Percentiles rank a stretch among this genome's conserved stretches.
Conservation (phyloP, 2,888 invertebrate genomes). For the Conistra vaccinii region DNA sequence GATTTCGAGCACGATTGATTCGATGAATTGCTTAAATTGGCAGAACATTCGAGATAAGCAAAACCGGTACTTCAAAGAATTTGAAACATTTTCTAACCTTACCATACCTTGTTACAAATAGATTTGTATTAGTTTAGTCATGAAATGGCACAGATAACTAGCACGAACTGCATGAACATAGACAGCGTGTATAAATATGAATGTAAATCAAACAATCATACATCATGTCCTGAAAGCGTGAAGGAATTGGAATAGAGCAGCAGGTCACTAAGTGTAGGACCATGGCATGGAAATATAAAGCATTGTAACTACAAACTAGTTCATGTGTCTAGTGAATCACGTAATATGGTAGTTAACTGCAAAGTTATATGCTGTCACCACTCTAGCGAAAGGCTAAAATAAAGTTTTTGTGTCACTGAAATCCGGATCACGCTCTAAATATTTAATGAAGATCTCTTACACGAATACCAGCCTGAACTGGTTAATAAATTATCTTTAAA, state of each 20-base stretch:
- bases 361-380: slow-evolving; percentile 25
- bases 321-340: slow-evolving; percentile 52
- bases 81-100: slow-evolving; percentile 12
- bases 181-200: slow-evolving; percentile 44
- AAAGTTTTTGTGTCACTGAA: slow-evolving; percentile 36
- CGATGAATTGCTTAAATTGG: slow-evolving; percentile 47
- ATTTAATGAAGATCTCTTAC: slow-evolving; percentile 20
- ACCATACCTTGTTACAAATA: slow-evolving; percentile 24
- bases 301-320: slow-evolving; percentile 42
- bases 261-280: slow-evolving; percentile 52
- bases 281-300: slow-evolving; percentile 46
- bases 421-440: slow-evolving; percentile 38
- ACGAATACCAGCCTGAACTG: not conserved
- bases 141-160: slow-evolving; percentile 44
- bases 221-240: slow-evolving; percentile 58
- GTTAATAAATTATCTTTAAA: slow-evolving; percentile 11
- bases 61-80: slow-evolving; percentile 28
- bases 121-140: slow-evolving; percentile 40
- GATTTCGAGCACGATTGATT: slow-evolving; percentile 46
- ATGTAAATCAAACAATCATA: slow-evolving; percentile 55
- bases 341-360: slow-evolving; percentile 40
- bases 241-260: slow-evolving; percentile 53
- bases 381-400: slow-evolving; percentile 26
- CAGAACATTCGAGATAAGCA: slow-evolving; percentile 25
- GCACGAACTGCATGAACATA: slow-evolving; percentile 31